phyloP scores from a whole-genome alignment of 2,888 invertebrate species.

The Antitype chi region DNA sequence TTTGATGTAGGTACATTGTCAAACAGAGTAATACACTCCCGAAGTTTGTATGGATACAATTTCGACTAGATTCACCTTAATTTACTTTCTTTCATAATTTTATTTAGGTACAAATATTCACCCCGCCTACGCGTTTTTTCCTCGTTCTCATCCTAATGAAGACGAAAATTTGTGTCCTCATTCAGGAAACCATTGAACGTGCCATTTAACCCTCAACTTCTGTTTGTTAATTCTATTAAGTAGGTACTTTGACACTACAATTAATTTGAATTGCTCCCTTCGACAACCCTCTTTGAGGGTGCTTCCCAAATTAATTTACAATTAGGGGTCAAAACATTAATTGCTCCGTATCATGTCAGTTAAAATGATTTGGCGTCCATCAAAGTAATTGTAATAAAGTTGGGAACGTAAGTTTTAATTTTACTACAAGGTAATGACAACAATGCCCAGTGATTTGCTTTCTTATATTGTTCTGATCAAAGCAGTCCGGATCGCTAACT shows the following conservation, averaged over 20 bases:
- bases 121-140: neutral
- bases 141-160: neutral
- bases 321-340: conserved; percentile 54
- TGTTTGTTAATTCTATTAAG: conserved; percentile 50
- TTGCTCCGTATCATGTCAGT: conserved; percentile 37
- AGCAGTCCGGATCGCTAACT: neutral
- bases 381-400: neutral
- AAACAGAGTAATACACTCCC: too few species aligned
- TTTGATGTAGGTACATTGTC: too few species aligned
- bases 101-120: neutral
- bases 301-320: conserved; percentile 48
- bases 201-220: conserved; percentile 27
- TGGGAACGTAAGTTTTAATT: neutral
- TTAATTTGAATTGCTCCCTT: conserved; percentile 47
- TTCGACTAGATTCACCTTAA: neutral
- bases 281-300: conserved; percentile 37
- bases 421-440: neutral
- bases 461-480: neutral
- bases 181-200: conserved; percentile 21
- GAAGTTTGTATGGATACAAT: too few species aligned
- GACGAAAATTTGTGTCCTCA: neutral
- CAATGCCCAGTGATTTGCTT: neutral
- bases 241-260: conserved; percentile 43
- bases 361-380: conserved; percentile 26
- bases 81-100: neutral